Conservation (phyloP, 2,113 vertebrate species). For the Sialia sialis region DNA sequence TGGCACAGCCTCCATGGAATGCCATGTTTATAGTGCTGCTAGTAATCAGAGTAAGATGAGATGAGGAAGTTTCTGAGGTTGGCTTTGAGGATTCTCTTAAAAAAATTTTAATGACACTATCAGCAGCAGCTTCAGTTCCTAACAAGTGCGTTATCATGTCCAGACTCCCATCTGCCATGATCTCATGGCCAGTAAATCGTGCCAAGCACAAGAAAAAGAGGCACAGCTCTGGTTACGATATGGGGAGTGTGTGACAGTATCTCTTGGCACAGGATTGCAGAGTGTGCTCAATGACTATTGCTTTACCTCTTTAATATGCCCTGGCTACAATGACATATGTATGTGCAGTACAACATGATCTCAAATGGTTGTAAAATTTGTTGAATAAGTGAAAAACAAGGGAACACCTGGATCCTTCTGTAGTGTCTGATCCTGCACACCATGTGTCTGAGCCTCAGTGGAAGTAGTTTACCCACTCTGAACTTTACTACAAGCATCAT, state of each 20-base stretch:
- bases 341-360: background rate
- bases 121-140: slow-evolving; percentile 19
- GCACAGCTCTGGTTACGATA: background rate
- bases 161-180: slow-evolving; percentile 57
- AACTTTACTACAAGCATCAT: background rate
- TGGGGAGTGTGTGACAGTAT: slow-evolving; percentile 15
- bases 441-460: background rate
- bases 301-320: slow-evolving; percentile 20
- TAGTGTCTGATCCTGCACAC: background rate
- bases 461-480: background rate
- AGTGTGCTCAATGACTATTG: background rate
- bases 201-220: slow-evolving; percentile 31
- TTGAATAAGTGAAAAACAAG: slow-evolving; percentile 3
- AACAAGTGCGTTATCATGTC: background rate
- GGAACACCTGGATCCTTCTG: slow-evolving; percentile 8
- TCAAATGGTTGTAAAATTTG: slow-evolving; percentile 35
- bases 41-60: background rate
- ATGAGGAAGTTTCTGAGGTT: slow-evolving; percentile 26
- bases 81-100: background rate
- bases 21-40: background rate
- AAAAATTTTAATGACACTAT: background rate
- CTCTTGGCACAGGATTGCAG: slow-evolving; percentile 2
- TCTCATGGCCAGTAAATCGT: slow-evolving; percentile 8
- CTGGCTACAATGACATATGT: background rate
- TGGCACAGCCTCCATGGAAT: background rate